phyloP scores from a whole-genome alignment of 2,888 invertebrate genomes.

The Athalia cordata region DNA sequence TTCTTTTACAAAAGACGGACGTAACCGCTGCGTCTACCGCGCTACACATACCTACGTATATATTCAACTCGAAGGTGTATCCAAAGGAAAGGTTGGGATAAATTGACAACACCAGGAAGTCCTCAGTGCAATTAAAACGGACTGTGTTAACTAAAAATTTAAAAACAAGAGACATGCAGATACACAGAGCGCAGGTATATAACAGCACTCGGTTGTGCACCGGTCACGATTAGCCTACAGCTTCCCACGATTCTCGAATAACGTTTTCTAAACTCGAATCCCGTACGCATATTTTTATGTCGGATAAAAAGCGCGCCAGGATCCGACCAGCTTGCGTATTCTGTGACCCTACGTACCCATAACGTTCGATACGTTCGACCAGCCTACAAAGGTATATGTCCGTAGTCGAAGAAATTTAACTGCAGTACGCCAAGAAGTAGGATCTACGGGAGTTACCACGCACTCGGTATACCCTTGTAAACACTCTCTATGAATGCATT shows the following conservation, averaged over 20 bases:
- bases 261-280: conserved; percentile 54
- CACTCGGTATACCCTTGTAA: conserved; percentile 62
- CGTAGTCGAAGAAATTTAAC: not conserved
- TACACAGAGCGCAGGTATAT: too few species aligned
- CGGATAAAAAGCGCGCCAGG: too few species aligned
- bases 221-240: conserved; percentile 27
- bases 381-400: not conserved
- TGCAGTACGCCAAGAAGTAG: not conserved
- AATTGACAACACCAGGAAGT: conserved; percentile 41
- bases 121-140: conserved; percentile 40
- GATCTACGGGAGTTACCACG: conserved; percentile 61
- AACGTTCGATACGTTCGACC: not conserved
- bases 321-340: not conserved
- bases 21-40: not conserved
- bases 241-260: conserved; percentile 43
- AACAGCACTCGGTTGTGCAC: conserved; percentile 7
- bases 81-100: conserved; percentile 12
- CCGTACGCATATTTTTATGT: conserved; percentile 54
- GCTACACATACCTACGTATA: conserved; percentile 10
- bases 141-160: conserved; percentile 24
- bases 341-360: not conserved
- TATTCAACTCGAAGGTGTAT: conserved; percentile 58
- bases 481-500: conserved; percentile 66
- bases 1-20: not conserved
- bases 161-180: conserved; percentile 28